These are phyloP conservation scores for Nephrotoma appendiculata DNA, from an alignment of 2,888 invertebrate genomes.

Conservation along the genomic window DNA sequence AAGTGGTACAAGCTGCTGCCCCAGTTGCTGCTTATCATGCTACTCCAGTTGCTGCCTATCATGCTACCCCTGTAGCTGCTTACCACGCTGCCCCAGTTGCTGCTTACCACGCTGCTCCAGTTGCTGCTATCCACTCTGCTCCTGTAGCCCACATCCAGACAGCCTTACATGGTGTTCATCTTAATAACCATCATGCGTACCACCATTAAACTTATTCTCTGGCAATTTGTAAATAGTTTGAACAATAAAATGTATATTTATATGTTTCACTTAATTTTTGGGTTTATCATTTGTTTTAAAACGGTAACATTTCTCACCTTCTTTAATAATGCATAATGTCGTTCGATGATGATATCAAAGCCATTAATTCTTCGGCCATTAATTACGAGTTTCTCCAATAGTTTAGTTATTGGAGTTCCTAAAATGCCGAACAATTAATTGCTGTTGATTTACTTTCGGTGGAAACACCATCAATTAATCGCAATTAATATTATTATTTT, in stretches of 20 bases:
- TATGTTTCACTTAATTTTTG: not conserved
- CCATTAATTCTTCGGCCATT: too few species aligned
- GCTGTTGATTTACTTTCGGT: too few species aligned
- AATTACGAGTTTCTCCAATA: too few species aligned
- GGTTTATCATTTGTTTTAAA: not conserved
- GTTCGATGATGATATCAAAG: too few species aligned
- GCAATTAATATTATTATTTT: too few species aligned
- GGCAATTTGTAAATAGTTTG: not conserved
- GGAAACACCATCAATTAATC: too few species aligned
- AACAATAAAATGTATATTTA: not conserved
- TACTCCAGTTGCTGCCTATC: not conserved
- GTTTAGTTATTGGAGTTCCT: too few species aligned
- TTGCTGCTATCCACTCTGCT: constrained; percentile 13
- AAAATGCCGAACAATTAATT: too few species aligned
- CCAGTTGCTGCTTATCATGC: not conserved
- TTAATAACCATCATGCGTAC: not conserved
- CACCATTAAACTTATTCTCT: not conserved
- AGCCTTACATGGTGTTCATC: not conserved
- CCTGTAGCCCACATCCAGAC: constrained; percentile 1
- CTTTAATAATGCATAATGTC: too few species aligned
- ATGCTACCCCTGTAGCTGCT: not conserved
- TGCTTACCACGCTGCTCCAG: constrained; percentile 11
- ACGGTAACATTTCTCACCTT: not conserved
- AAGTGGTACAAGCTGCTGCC: constrained; percentile 25
- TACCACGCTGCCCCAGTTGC: constrained; percentile 14